phyloP scores from a whole-genome alignment of 2,113 vertebrate genomes.

The Plecotus auritus region DNA sequence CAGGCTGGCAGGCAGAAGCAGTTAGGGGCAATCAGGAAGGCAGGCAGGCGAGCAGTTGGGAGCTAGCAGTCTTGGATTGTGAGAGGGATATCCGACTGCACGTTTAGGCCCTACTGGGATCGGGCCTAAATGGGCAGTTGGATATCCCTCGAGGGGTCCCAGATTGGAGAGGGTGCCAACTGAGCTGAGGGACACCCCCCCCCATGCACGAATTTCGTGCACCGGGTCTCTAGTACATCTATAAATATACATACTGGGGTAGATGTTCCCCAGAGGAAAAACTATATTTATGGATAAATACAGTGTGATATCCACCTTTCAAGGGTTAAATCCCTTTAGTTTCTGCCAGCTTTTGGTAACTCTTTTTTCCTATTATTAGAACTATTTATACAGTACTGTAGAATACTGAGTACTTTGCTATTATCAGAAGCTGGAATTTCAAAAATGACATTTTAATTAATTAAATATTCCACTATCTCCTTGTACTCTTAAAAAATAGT shows the following conservation, averaged over 20 bases:
- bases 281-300: not conserved
- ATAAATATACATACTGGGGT: not conserved
- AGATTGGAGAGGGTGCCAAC: too few species aligned
- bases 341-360: not conserved
- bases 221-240: too few species aligned
- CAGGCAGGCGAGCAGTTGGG: too few species aligned
- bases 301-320: not conserved
- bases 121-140: too few species aligned
- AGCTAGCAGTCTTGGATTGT: too few species aligned
- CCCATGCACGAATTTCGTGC: too few species aligned
- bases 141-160: too few species aligned
- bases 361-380: not conserved
- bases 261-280: not conserved
- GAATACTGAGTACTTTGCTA: not conserved
- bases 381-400: not conserved
- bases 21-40: too few species aligned
- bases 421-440: not conserved
- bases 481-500: not conserved
- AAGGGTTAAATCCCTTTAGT: not conserved
- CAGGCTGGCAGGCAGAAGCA: too few species aligned
- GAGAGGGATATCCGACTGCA: too few species aligned
- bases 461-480: not conserved
- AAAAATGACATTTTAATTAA: not conserved
- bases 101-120: too few species aligned
- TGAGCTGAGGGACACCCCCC: too few species aligned